These are phyloP conservation scores for Cyclophora albipunctata DNA, from an alignment of 2,888 invertebrate genomes.

Conservation along the genomic window DNA sequence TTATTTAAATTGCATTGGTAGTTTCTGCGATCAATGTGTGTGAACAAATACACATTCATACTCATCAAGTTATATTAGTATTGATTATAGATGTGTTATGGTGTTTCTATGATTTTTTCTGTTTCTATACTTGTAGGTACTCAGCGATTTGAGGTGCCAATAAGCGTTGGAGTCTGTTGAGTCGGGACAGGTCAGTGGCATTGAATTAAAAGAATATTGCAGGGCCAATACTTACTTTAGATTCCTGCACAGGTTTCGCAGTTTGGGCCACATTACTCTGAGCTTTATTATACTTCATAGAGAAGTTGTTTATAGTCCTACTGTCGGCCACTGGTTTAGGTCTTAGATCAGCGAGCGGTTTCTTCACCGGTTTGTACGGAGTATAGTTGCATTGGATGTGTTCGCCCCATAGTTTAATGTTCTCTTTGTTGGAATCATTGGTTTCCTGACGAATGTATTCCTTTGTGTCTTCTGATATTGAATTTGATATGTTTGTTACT, in stretches of 20 bases:
- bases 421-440: slow-evolving; percentile 41
- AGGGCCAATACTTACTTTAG: slow-evolving; percentile 36
- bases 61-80: not conserved
- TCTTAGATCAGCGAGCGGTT: slow-evolving; percentile 51
- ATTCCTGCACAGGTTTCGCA: slow-evolving; percentile 24
- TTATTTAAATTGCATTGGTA: no score
- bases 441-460: slow-evolving; percentile 54
- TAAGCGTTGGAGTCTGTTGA: no score
- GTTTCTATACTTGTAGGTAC: no score
- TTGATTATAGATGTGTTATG: not conserved
- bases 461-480: slow-evolving; percentile 65
- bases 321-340: slow-evolving; percentile 50
- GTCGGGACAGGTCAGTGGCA: no score
- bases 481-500: slow-evolving; percentile 59
- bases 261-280: slow-evolving; percentile 22
- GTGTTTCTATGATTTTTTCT: not conserved
- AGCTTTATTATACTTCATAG: slow-evolving; percentile 59
- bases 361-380: slow-evolving; percentile 53
- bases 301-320: slow-evolving; percentile 62
- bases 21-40: no score
- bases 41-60: no score
- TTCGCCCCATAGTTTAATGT: slow-evolving; percentile 61
- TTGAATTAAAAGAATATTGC: no score
- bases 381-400: slow-evolving; percentile 57
- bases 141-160: no score